Evolutionary conservation across 2,797 vertebrate genomes (phyloP).

Genomic region (Lacerta bilineata): DNA sequence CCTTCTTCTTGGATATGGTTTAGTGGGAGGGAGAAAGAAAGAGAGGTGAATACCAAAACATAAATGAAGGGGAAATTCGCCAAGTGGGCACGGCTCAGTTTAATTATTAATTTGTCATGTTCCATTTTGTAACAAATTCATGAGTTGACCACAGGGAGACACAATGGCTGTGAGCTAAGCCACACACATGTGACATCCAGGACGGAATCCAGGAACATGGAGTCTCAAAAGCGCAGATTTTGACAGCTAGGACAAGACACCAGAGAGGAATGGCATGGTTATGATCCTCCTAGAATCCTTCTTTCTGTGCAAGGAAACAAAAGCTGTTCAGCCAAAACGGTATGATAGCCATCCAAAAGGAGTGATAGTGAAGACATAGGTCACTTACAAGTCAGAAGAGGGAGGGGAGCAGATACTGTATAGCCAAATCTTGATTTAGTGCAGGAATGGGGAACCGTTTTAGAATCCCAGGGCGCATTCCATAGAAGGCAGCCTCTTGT

Average conservation of each 20-base stretch:
- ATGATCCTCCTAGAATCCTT: background rate
- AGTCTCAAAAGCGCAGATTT: slow-evolving; percentile 9
- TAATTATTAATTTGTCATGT: slow-evolving; percentile 36
- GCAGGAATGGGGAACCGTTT: background rate
- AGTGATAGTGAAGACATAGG: background rate
- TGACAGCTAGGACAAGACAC: background rate
- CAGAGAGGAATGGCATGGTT: background rate
- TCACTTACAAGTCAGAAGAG: background rate
- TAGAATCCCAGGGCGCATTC: too few relatives aligned
- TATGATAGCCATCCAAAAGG: background rate
- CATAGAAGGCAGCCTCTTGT: too few relatives aligned
- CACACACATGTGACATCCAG: background rate
- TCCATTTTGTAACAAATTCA: slow-evolving; percentile 35
- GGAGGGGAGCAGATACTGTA: slow-evolving; percentile 6
- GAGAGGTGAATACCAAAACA: slow-evolving; percentile 42
- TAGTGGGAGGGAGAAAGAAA: slow-evolving; percentile 39
- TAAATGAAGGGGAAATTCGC: slow-evolving; percentile 12
- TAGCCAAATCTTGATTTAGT: slow-evolving; percentile 24
- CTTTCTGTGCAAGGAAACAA: background rate
- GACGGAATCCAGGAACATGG: background rate
- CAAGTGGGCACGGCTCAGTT: slow-evolving; percentile 44
- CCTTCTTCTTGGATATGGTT: slow-evolving; percentile 49
- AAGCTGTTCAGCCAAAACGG: background rate
- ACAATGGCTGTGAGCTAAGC: background rate
- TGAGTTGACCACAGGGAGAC: background rate